Conservation (phyloP, 2,888 invertebrate species). For the Andrena minutula region DNA sequence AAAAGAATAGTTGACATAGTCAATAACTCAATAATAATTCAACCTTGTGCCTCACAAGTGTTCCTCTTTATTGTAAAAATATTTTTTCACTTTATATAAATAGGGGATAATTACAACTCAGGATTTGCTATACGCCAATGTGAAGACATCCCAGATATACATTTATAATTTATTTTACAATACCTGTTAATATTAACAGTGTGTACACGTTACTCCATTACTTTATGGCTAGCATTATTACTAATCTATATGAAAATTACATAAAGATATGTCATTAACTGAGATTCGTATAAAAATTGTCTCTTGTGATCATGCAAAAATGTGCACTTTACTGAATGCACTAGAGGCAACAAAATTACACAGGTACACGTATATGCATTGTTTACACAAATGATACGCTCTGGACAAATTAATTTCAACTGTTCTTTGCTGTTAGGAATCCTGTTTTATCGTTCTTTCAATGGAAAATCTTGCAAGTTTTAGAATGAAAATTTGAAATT, state of each 20-base stretch:
- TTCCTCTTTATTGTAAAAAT: slow-evolving; percentile 13
- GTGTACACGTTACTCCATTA: slow-evolving; percentile 63
- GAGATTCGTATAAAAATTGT: slow-evolving; percentile 67
- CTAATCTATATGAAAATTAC: slow-evolving; percentile 57
- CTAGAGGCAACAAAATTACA: slow-evolving; percentile 47
- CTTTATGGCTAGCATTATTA: slow-evolving; percentile 58
- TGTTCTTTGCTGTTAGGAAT: not conserved
- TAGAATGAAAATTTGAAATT: not conserved
- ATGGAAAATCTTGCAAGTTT: not conserved
- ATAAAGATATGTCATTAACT: slow-evolving; percentile 57
- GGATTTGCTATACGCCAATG: slow-evolving; percentile 27
- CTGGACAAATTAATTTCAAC: slow-evolving; percentile 3
- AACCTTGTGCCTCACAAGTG: not conserved
- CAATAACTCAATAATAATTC: slow-evolving; percentile 15
- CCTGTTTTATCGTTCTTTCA: not conserved
- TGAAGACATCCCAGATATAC: slow-evolving; percentile 47
- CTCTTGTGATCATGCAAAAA: slow-evolving; percentile 33
- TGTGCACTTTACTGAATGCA: slow-evolving; percentile 39
- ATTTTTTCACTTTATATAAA: slow-evolving; percentile 4
- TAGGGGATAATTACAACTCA: slow-evolving; percentile 6
- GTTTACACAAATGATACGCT: slow-evolving; percentile 25
- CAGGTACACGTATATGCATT: slow-evolving; percentile 49
- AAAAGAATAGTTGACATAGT: not conserved
- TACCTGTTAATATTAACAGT: slow-evolving; percentile 68
- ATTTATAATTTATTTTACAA: slow-evolving; percentile 65